These are phyloP conservation scores for Cuniculus paca DNA, from an alignment of 2,797 vertebrate species.

Conservation along the genomic window DNA sequence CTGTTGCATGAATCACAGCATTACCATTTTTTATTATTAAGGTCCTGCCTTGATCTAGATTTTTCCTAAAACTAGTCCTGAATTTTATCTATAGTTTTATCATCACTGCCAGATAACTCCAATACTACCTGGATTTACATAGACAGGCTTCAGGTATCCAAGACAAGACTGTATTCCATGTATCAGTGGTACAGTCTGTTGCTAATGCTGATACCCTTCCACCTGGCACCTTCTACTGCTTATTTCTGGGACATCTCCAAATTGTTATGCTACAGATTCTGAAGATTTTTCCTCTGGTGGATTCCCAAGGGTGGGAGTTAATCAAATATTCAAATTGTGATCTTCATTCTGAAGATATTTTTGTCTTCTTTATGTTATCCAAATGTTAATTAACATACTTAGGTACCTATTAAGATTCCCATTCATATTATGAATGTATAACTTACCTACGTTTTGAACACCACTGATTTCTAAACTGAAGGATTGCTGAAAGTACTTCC, in stretches of 20 bases:
- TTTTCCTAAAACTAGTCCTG: not conserved
- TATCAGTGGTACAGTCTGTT: not conserved
- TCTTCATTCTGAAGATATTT: not conserved
- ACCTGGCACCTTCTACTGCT: not conserved
- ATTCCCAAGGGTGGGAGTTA: not conserved
- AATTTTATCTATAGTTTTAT: not conserved
- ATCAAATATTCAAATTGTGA: not conserved
- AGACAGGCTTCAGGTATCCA: not conserved
- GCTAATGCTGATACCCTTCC: not conserved
- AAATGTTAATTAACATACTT: not conserved
- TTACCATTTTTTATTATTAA: not conserved
- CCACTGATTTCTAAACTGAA: slow-evolving; percentile 24
- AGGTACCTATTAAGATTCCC: not conserved
- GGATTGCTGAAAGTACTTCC: not conserved
- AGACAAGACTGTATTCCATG: not conserved
- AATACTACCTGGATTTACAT: not conserved
- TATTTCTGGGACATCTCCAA: not conserved
- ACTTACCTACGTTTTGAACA: not conserved
- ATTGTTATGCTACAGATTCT: not conserved
- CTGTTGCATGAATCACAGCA: not conserved
- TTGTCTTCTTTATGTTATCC: not conserved
- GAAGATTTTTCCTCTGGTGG: not conserved
- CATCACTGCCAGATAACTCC: not conserved
- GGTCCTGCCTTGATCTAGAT: not conserved
- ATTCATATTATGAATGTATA: not conserved